phyloP scores from a whole-genome alignment of 2,888 invertebrate species.

The Resseliella maxima region DNA sequence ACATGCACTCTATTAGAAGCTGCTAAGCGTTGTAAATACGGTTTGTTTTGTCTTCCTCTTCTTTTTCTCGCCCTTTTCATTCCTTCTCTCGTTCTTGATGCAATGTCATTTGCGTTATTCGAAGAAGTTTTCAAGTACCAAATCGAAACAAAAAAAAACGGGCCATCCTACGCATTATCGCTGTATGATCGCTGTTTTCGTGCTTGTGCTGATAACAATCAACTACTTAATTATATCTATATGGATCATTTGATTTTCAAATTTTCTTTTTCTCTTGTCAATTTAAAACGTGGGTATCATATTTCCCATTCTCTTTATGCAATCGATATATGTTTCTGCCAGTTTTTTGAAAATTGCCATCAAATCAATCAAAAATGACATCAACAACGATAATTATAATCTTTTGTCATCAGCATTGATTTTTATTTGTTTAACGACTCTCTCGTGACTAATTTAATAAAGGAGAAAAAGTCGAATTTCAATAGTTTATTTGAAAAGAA shows the following conservation, averaged over 20 bases:
- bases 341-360: not conserved
- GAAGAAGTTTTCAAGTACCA: not conserved
- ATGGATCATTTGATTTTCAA: slow-evolving; percentile 37
- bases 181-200: slow-evolving; percentile 27
- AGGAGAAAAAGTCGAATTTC: not conserved
- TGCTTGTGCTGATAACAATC: slow-evolving; percentile 54
- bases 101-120: slow-evolving; percentile 38
- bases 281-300: not conserved
- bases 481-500: not conserved
- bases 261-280: slow-evolving; percentile 5
- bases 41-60: not conserved
- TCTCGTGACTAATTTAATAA: not conserved
- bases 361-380: not conserved
- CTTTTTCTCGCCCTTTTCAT: not conserved
- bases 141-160: not conserved
- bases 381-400: not conserved
- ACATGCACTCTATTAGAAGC: slow-evolving; percentile 41
- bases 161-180: not conserved
- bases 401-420: not conserved
- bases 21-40: slow-evolving; percentile 47
- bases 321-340: not conserved
- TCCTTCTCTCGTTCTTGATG: not conserved
- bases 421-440: not conserved
- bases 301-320: not conserved
- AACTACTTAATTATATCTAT: slow-evolving; percentile 55